A percentile compares a stretch with the other conserved stretches of the same genome.
Conservation (phyloP, 2,888 invertebrate species). For the Drosophila antonietae region DNA sequence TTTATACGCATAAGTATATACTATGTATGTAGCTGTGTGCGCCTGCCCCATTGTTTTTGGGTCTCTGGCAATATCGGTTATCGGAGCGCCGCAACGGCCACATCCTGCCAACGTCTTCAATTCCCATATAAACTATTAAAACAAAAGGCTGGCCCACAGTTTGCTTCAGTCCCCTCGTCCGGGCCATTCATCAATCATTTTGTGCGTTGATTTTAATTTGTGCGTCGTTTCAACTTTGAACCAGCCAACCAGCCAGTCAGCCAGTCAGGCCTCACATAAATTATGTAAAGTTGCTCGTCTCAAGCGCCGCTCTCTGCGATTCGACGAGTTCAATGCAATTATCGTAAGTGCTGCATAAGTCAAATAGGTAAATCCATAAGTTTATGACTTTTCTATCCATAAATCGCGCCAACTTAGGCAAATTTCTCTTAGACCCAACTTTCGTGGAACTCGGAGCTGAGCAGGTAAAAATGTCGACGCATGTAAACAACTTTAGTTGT, state of each 20-base stretch:
- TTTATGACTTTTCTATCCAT: constrained; percentile 75
- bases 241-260: constrained; percentile 4
- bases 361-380: constrained; percentile 76
- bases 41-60: constrained; percentile 36
- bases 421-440: constrained; percentile 55
- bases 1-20: constrained; percentile 43
- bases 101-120: constrained; percentile 20
- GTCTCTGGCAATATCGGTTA: constrained; percentile 44
- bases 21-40: constrained; percentile 16
- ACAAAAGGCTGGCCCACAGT: constrained; percentile 26
- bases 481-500: constrained; percentile 42
- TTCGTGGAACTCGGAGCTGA: not conserved
- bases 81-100: constrained; percentile 32
- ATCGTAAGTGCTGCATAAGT: constrained; percentile 77
- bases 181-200: constrained; percentile 72
- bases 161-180: constrained; percentile 12
- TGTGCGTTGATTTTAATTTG: constrained; percentile 79
- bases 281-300: constrained; percentile 71
- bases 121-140: constrained; percentile 58
- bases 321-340: constrained; percentile 69
- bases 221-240: constrained; percentile 75
- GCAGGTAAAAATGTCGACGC: constrained; percentile 36
- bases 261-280: constrained; percentile 58
- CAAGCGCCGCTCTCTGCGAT: constrained; percentile 31
- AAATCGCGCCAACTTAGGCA: constrained; percentile 69